These are phyloP conservation scores for Hedya salicella DNA, from an alignment of 2,888 invertebrate genomes.

Conservation along the genomic window DNA sequence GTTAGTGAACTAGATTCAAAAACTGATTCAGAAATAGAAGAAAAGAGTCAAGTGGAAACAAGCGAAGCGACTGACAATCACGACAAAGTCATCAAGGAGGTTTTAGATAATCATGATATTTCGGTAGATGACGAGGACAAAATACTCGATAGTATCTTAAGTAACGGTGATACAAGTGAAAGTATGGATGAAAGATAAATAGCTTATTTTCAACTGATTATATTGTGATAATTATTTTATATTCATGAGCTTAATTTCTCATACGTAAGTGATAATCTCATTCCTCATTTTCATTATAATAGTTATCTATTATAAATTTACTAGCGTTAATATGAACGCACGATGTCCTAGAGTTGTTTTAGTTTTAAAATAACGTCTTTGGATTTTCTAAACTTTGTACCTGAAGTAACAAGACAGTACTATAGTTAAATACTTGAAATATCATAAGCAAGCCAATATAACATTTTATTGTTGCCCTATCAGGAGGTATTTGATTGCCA, in stretches of 20 bases:
- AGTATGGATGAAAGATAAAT: conserved; percentile 54
- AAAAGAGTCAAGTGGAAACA: conserved; percentile 43
- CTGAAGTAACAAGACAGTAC: neutral
- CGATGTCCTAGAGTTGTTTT: neutral
- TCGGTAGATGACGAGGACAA: conserved; percentile 58
- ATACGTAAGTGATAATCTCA: conserved; percentile 36
- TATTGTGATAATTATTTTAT: conserved; percentile 18
- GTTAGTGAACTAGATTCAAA: conserved; percentile 21
- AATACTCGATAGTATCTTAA: conserved; percentile 57
- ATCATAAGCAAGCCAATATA: no score
- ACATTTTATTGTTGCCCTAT: no score
- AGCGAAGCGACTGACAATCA: conserved; percentile 34
- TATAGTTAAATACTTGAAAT: neutral
- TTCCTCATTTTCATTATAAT: conserved; percentile 32
- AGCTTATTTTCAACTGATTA: neutral
- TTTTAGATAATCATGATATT: conserved; percentile 48
- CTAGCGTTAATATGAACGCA: neutral
- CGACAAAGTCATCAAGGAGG: conserved; percentile 50
- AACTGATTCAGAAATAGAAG: conserved; percentile 43
- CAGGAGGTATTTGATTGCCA: no score
- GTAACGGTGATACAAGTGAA: conserved; percentile 52
- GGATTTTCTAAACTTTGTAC: neutral
- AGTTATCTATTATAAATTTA: neutral
- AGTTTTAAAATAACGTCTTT: neutral
- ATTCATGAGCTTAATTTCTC: neutral